Conservation (phyloP, 2,113 vertebrate genomes). For the Pterocles gutturalis region DNA sequence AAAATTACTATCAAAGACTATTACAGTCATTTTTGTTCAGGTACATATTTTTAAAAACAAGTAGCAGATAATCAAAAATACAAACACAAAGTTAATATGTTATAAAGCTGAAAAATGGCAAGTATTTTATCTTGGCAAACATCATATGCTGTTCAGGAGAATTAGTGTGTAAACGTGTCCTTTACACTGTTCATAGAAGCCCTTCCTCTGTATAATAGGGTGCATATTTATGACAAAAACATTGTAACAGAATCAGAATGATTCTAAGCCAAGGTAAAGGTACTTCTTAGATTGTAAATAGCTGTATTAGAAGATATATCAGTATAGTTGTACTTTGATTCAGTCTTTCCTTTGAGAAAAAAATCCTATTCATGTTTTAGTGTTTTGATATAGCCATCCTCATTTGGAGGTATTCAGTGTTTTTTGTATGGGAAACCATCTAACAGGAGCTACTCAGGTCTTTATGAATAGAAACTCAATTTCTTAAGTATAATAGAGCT, state of each 20-base stretch:
- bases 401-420: conserved; percentile 73
- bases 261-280: conserved; percentile 81
- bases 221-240: conserved; percentile 55
- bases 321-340: conserved; percentile 73
- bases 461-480: conserved; percentile 74
- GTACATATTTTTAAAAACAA: not conserved
- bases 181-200: not conserved
- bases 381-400: conserved; percentile 74
- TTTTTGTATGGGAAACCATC: conserved; percentile 69
- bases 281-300: conserved; percentile 69
- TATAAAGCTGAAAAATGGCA: not conserved
- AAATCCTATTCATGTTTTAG: conserved; percentile 78
- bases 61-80: not conserved
- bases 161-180: not conserved
- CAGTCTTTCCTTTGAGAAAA: conserved; percentile 73
- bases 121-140: not conserved
- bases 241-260: conserved; percentile 44
- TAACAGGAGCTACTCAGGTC: conserved; percentile 63
- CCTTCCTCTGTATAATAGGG: conserved; percentile 5
- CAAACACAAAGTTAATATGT: not conserved
- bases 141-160: not conserved
- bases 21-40: not conserved
- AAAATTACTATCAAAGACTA: not conserved
- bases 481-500: conserved; percentile 71
- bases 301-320: conserved; percentile 69